Conservation (phyloP, 2,113 vertebrate genomes). For the Globicephala melas region DNA sequence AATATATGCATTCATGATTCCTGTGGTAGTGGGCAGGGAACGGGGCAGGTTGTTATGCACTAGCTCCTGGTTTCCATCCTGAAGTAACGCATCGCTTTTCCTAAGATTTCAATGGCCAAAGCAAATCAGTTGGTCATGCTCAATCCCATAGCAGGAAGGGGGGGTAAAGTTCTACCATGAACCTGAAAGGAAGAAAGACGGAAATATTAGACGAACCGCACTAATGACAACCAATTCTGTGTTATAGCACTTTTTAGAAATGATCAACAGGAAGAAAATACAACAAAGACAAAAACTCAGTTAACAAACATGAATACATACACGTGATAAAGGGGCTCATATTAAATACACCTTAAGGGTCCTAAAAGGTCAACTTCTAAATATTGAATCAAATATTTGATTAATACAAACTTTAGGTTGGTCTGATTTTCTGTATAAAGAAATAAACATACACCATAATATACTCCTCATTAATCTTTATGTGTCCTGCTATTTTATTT, state of each 20-base stretch:
- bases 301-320: background rate
- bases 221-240: background rate
- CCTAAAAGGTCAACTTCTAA: background rate
- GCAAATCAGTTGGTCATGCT: slow-evolving; percentile 4
- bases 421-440: background rate
- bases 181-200: background rate
- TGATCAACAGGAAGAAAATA: background rate
- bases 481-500: background rate
- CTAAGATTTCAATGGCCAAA: slow-evolving; percentile 21
- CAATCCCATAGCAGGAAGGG: background rate
- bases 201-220: slow-evolving; percentile 19
- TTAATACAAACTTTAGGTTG: background rate
- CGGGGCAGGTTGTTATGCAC: background rate
- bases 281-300: background rate
- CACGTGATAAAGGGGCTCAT: background rate
- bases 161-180: background rate
- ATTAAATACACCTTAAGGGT: background rate
- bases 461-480: background rate
- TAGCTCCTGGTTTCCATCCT: background rate
- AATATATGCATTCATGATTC: background rate
- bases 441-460: background rate
- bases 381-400: slow-evolving; percentile 1
- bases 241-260: slow-evolving; percentile 4
- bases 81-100: background rate
- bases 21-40: background rate